Base-by-base conservation (phyloP, 2,888 invertebrate species). In the Phrixothrix hirtus region DNA sequence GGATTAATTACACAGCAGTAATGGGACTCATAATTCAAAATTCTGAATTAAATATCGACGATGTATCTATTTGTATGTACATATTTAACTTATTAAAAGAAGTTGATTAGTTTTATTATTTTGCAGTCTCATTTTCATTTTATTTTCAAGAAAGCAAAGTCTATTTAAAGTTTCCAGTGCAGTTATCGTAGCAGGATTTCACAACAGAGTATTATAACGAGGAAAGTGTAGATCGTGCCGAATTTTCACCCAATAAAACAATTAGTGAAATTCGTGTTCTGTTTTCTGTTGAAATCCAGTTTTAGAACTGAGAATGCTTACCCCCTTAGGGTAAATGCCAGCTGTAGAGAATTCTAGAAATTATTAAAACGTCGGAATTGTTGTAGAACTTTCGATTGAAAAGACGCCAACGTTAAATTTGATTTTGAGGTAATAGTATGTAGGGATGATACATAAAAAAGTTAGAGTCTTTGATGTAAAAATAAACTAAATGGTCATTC, bases 181-280 rank as follows among this genome's bases (percentile, higher is more conserved):
- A 54, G 54, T 54, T 50, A 50, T 54, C 43, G 37, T 30, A 35
- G 30, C 42, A 10, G 42, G 34, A 35, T 34, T 29, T 41, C 38
- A 26, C 42, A 30, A 38, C 31, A 41, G 41, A 42, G 55, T 37
- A 38, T 56, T 52, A 51, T 52, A 56, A 56, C 47, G 51, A 52
- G 48, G 37, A 34, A 45, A 54, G 54, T 43, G 51, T 44, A 41
- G 49, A 53, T 54, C 53, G 57, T 47, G 58, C 34, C 44, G 56
- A 56, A 56, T 58, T 58, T 58, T 58, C 58, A 56, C 58, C 58
- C 56, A 58, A 58, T 58, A 58, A 58, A 58, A 58, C 56, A 58
- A 58, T 58, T 56, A 58, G 53, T 38, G 44, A 53, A 56, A 58
- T 58, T 50, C 56, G 56, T 57, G 57, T 53, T 52, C 56, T 48